Base-by-base conservation (phyloP, 2,797 vertebrate species). In the Nothura maculosa region DNA sequence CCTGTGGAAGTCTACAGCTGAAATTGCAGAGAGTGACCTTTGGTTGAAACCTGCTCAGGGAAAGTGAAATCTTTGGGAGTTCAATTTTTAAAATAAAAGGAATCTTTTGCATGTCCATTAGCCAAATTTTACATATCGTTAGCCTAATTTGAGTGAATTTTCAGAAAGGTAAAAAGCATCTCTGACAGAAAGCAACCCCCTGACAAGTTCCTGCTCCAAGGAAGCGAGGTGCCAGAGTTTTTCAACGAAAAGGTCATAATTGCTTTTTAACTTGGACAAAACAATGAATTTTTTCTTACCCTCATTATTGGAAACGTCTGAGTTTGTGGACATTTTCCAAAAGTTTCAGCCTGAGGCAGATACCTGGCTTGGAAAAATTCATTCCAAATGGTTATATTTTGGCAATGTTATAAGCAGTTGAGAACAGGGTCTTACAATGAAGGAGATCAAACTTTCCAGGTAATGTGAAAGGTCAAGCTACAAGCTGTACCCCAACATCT, bases 281-380 rank as follows among this genome's bases (percentile, higher is more conserved):
- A 90, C 84, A 95, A 10, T 45, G 88, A 80, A 94, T 96, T 96
- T 96, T 96, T 96, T 89, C 90, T 92, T 95, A 87, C 81, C 32
- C 92, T 95, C 79, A 6, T 95, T 95, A 95, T 93, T 96, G 84
- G 93, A 96, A 96, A 90, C 20, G 4, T 22, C 90, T 94, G 91
- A 45, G 47, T 94, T 89, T 89, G 79, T 96, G 96, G 90, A 89
- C 12, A 12, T 72, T 64, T 74, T 96, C 96, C 96, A 96, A 74
- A 94, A 87, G 25, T 78, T 94, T 94, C 84, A 94, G 92, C 78
- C 90, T 77, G 32, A 92, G 90, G 94, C 90, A 96, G 93, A 94
- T 95, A 96, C 96, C 96, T 96, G 90, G 92, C 92, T 95, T 67
- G 92, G 90, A 96, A 95, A 93, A 92, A 87, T 94, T 96, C 17